Evolutionary conservation across 2,113 vertebrate genomes (phyloP).

Genomic region (Cryptotis parvus): DNA sequence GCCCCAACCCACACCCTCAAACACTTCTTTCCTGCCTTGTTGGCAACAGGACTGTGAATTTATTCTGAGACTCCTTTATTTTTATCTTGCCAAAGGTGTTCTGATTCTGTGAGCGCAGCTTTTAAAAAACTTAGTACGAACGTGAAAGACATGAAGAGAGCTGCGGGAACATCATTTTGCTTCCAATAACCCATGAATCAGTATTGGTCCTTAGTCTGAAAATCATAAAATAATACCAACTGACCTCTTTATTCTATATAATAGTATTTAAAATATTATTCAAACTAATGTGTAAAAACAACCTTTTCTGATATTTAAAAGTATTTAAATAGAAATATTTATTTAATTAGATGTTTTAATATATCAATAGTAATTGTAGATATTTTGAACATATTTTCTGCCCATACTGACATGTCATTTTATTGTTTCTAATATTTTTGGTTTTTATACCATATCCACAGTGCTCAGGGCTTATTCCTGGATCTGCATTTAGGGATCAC

Average conservation of each 20-base stretch:
- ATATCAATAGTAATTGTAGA: background rate
- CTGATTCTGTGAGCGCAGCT: background rate
- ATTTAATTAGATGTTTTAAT: background rate
- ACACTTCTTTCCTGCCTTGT: background rate
- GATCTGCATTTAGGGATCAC: no score
- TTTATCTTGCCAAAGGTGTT: background rate
- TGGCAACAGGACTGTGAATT: background rate
- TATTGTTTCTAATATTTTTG: background rate
- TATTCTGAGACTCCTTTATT: background rate
- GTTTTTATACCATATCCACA: no score
- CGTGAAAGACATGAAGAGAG: background rate
- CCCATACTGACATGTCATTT: background rate
- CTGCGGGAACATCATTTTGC: background rate
- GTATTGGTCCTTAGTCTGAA: background rate
- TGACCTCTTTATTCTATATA: background rate
- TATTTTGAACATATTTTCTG: background rate
- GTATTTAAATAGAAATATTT: background rate
- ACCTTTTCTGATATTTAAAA: background rate
- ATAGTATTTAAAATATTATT: conserved; percentile 2
- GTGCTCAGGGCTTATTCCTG: no score
- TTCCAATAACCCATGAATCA: background rate
- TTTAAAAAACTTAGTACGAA: background rate
- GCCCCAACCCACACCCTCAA: background rate
- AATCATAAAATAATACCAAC: background rate
- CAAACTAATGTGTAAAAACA: conserved; percentile 5